These are phyloP conservation scores for Blennius ocellaris DNA, from an alignment of 2,113 vertebrate genomes.

Conservation along the genomic window DNA sequence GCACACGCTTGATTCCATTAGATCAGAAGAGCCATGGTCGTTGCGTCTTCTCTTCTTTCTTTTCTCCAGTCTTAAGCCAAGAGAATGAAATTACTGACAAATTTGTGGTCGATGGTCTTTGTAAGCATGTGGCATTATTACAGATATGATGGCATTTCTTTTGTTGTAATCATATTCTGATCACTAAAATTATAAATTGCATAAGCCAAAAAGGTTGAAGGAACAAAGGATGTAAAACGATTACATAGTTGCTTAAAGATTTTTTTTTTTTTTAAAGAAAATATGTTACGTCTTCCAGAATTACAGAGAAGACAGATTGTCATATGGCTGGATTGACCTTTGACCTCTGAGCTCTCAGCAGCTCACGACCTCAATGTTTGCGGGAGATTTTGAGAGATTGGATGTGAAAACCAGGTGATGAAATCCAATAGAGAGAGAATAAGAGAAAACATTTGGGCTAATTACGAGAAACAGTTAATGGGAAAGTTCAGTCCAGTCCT, in stretches of 20 bases:
- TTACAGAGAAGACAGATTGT: background rate
- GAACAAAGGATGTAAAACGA: too few relatives aligned
- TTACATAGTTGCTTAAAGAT: too few relatives aligned
- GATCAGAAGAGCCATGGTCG: background rate
- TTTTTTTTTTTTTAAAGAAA: background rate
- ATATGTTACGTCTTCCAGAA: background rate
- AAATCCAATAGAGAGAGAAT: too few relatives aligned
- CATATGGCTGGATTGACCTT: background rate
- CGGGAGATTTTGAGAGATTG: background rate
- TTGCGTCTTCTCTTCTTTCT: background rate
- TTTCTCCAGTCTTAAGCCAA: background rate
- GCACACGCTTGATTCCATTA: too few relatives aligned
- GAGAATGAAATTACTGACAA: background rate
- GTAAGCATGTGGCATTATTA: background rate
- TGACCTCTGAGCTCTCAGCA: slow-evolving; percentile 7
- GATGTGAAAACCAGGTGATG: too few relatives aligned
- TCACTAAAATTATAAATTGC: background rate
- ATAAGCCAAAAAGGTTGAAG: too few relatives aligned
- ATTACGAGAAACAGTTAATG: too few relatives aligned
- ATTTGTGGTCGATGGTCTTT: background rate
- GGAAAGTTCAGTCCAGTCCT: too few relatives aligned
- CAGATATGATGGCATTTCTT: background rate
- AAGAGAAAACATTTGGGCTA: too few relatives aligned
- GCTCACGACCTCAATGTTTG: background rate
- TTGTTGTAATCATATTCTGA: background rate